phyloP scores from a whole-genome alignment of 2,888 invertebrate genomes.

The Stenolophus ochropezus region DNA sequence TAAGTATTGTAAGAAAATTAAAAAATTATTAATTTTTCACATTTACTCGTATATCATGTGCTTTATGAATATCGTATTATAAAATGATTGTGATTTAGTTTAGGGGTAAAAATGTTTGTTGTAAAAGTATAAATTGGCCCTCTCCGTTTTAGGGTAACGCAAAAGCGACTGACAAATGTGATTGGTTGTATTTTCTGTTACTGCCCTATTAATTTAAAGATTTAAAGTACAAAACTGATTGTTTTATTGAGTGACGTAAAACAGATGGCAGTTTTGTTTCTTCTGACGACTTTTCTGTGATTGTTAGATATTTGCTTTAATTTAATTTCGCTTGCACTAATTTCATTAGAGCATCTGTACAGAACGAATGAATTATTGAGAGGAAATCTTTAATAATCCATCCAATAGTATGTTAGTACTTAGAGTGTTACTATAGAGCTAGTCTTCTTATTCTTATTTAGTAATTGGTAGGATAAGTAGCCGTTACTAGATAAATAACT shows the following conservation, averaged over 20 bases:
- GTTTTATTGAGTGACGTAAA: conserved; percentile 18
- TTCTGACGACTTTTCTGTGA: conserved; percentile 52
- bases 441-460: conserved; percentile 34
- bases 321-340: conserved; percentile 43
- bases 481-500: conserved; percentile 12
- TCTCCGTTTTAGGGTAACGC: conserved; percentile 21
- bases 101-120: too few species aligned
- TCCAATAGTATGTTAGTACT: conserved; percentile 41
- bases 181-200: conserved; percentile 41
- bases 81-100: too few species aligned
- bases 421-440: conserved; percentile 32
- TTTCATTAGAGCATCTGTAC: conserved; percentile 25
- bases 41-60: too few species aligned
- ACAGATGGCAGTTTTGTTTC: conserved; percentile 4
- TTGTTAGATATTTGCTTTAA: conserved; percentile 43
- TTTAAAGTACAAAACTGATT: conserved; percentile 28
- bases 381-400: conserved; percentile 48
- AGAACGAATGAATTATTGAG: conserved; percentile 20
- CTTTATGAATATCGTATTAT: too few species aligned
- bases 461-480: conserved; percentile 32
- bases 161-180: conserved; percentile 52
- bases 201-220: neutral
- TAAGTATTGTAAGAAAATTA: too few species aligned
- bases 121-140: neutral
- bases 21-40: too few species aligned